These are phyloP conservation scores for Dioctria linearis DNA, from an alignment of 2,888 invertebrate species.

Conservation along the genomic window DNA sequence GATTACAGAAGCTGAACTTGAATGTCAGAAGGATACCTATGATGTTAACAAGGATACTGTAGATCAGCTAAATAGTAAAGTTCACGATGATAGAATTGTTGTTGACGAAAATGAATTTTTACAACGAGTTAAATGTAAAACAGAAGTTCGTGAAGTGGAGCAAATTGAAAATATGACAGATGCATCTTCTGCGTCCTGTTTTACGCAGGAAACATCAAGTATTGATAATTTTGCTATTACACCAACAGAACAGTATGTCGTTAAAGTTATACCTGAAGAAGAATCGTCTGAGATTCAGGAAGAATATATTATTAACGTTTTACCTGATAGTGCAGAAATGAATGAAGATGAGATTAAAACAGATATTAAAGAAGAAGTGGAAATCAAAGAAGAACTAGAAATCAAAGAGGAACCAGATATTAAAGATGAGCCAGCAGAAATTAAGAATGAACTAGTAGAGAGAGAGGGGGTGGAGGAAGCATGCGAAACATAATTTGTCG, in stretches of 20 bases:
- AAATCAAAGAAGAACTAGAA: not conserved
- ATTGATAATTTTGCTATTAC: not conserved
- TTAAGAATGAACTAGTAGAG: no score
- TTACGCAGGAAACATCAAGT: not conserved
- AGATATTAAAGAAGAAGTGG: not conserved
- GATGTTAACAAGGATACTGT: not conserved
- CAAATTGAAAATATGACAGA: not conserved
- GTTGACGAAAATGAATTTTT: not conserved
- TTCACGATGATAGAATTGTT: not conserved
- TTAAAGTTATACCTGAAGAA: not conserved
- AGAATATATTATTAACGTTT: constrained; percentile 11
- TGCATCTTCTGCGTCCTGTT: not conserved
- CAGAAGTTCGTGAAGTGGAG: not conserved
- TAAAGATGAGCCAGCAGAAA: no score
- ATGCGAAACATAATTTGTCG: no score
- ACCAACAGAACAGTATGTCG: not conserved
- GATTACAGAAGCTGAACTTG: constrained; percentile 9
- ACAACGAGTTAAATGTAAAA: not conserved
- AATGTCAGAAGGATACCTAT: not conserved
- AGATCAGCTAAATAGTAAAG: not conserved
- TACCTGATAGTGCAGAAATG: not conserved
- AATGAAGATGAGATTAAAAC: not conserved
- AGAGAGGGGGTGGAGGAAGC: no score
- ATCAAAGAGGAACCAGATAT: not conserved
- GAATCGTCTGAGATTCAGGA: not conserved